These are phyloP conservation scores for Troilus luridus DNA, from an alignment of 2,888 invertebrate genomes.

Conservation along the genomic window DNA sequence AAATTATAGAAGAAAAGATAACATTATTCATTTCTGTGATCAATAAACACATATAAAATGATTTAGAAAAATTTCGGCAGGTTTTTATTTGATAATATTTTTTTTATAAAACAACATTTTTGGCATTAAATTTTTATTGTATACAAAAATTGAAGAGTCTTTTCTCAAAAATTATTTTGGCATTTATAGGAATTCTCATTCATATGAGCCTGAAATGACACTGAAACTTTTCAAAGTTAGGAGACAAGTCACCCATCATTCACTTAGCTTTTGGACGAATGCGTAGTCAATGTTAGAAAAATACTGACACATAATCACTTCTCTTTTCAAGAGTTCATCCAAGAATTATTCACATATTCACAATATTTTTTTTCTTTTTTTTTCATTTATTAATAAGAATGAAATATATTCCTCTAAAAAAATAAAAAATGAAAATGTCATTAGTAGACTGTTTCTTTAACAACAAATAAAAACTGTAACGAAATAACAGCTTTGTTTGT, in stretches of 20 bases:
- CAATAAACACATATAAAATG: slow-evolving; percentile 29
- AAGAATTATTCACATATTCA: slow-evolving; percentile 58
- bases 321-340: slow-evolving; percentile 59
- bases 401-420: slow-evolving; percentile 43
- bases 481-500: neutral
- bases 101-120: slow-evolving; percentile 49
- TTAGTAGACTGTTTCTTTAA: slow-evolving; percentile 43
- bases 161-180: slow-evolving; percentile 60
- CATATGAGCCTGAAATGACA: slow-evolving; percentile 41
- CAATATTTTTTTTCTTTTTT: slow-evolving; percentile 36
- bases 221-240: slow-evolving; percentile 51
- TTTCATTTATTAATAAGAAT: slow-evolving; percentile 35
- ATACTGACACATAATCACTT: slow-evolving; percentile 59
- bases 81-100: slow-evolving; percentile 46
- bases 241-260: slow-evolving; percentile 49
- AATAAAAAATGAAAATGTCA: slow-evolving; percentile 33
- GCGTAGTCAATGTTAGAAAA: slow-evolving; percentile 58
- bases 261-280: slow-evolving; percentile 59
- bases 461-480: neutral
- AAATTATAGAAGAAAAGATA: slow-evolving; percentile 32
- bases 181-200: slow-evolving; percentile 59
- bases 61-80: slow-evolving; percentile 55
- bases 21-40: slow-evolving; percentile 22
- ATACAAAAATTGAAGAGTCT: slow-evolving; percentile 58
- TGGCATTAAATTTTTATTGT: slow-evolving; percentile 55